Conservation (phyloP, 2,888 invertebrate species). For the Lochmaea crataegi region DNA sequence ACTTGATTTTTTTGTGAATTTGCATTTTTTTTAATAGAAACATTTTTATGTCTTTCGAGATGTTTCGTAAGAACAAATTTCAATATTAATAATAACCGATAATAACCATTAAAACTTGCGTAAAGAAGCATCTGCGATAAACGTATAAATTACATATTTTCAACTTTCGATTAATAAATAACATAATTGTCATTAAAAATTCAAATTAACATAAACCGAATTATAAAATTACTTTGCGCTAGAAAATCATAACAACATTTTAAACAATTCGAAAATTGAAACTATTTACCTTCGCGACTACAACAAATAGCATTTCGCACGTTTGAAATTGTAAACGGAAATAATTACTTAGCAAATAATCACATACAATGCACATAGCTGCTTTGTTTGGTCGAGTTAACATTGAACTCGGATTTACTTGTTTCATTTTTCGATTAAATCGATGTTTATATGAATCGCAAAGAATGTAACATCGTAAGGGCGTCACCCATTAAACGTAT, state of each 20-base stretch:
- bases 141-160: too few species aligned
- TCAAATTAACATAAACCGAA: too few species aligned
- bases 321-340: slow-evolving; percentile 14
- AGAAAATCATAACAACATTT: not conserved
- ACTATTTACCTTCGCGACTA: not conserved
- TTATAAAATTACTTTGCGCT: not conserved
- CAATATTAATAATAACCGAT: too few species aligned
- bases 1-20: too few species aligned
- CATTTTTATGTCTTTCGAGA: too few species aligned
- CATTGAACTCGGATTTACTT: slow-evolving; percentile 3
- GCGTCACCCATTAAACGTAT: not conserved
- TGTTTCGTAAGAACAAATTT: too few species aligned
- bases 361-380: not conserved
- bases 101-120: too few species aligned
- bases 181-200: too few species aligned
- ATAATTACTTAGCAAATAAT: slow-evolving; percentile 4
- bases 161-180: too few species aligned
- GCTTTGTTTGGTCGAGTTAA: slow-evolving; percentile 3
- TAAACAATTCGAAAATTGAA: not conserved
- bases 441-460: not conserved
- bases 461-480: not conserved
- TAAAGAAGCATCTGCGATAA: too few species aligned
- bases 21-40: too few species aligned
- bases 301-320: not conserved
- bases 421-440: not conserved